Base-by-base conservation (phyloP, 1,140 invertebrate genomes). In the Pollicipes pollicipes region DNA sequence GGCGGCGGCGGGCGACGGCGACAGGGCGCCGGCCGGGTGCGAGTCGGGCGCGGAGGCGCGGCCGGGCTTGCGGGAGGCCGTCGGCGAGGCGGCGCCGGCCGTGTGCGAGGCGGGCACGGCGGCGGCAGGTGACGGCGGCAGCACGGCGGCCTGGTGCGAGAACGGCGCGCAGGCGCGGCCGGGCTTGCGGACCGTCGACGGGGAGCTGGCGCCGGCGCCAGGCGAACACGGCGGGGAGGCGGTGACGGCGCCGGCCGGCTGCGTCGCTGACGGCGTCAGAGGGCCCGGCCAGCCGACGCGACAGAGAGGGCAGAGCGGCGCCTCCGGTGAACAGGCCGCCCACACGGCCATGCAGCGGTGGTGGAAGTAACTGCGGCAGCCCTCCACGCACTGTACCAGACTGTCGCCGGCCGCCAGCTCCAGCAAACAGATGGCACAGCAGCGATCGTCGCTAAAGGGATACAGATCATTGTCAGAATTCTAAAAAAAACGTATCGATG, bases 291-390 rank as follows among this genome's bases (percentile, higher is more conserved):
- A 81, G 30, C 76, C 74, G 0, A 77, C 73, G 58, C 80, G 75
- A 73, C 81, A 82, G 8, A 83, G 75, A 16, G 82, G 82, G 74
- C 82, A 83, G 28, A 78, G 80, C 4, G 82, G 73, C 1, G 78
- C 76, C 63, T 82, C 80, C 69, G 77, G 78, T 72, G 81, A 79
- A 35, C 77, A 71, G 30, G 77, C 73, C 68, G 81, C 80, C 81
- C 82, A 83, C 29, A 82, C 78, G 35, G 80, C 77, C 70, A 83
- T 82, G 74, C 82, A 83, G 71, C 82, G 81, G 70, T 81, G 80
- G 74, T 83, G 82, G 2, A 82, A 75, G 64, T 78, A 76, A 74
- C 82, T 83, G 37, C 79, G 77, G 73, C 82, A 83, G 30, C 79
- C 81, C 31, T 77, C 74, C 70, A 79, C 77, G 77, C 82, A 83